A percentile compares a stretch with the other conserved stretches of the same genome.
Conservation (phyloP, 92 coral and sea anemone genomes). For the Epizoanthus ramosus region DNA sequence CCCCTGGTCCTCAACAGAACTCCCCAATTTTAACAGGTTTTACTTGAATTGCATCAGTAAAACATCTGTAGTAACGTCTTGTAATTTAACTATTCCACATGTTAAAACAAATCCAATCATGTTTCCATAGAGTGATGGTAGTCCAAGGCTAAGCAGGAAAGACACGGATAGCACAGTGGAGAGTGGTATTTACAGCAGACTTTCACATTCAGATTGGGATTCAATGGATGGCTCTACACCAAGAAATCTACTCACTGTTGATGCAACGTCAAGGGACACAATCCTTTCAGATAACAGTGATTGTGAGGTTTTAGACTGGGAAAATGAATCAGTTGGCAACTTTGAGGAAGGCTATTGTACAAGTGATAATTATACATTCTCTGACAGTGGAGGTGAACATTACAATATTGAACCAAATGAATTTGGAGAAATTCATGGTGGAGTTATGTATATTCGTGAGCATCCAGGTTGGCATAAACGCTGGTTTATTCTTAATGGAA, state of each 20-base stretch:
- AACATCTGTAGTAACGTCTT: no score
- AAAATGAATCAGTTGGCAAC: constrained; percentile 56
- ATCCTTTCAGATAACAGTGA: constrained; percentile 76
- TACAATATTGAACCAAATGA: constrained; percentile 73
- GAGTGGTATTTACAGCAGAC: constrained; percentile 67
- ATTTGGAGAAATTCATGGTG: constrained; percentile 70
- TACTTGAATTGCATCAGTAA: no score
- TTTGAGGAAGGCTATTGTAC: constrained; percentile 82
- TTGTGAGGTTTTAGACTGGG: constrained; percentile 67
- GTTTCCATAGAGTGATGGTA: constrained; percentile 2
- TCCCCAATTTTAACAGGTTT: no score
- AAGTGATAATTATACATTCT: constrained; percentile 68
- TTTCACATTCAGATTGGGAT: constrained; percentile 57
- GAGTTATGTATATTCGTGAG: constrained; percentile 77
- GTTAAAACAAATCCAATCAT: neutral
- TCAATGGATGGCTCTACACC: constrained; percentile 40
- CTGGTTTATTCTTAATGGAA: constrained; percentile 73
- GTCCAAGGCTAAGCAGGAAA: constrained; percentile 48
- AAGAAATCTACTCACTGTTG: constrained; percentile 45
- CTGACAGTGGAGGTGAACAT: constrained; percentile 61
- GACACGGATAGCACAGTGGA: constrained; percentile 76
- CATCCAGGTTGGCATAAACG: constrained; percentile 92
- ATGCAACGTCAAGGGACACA: constrained; percentile 64
- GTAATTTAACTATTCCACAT: no score
- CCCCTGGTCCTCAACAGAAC: no score